Conservation (phyloP, 2,113 vertebrate genomes). For the Thymallus thymallus region DNA sequence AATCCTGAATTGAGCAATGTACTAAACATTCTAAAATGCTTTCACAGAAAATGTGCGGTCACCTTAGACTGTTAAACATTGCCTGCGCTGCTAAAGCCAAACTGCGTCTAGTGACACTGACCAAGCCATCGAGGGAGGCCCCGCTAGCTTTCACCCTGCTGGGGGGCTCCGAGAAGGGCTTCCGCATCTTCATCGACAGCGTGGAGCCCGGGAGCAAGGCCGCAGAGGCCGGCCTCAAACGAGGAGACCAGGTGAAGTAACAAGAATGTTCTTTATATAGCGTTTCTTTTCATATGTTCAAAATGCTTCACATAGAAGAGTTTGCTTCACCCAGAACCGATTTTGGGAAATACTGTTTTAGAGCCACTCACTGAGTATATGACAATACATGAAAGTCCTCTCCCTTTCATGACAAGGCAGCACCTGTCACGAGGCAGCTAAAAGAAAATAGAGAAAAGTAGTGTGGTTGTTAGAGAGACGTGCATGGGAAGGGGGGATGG, state of each 20-base stretch:
- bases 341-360: too few relatives aligned
- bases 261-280: too few relatives aligned
- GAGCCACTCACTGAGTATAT: too few relatives aligned
- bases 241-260: conserved; percentile 88
- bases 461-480: neutral
- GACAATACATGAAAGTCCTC: too few relatives aligned
- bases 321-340: too few relatives aligned
- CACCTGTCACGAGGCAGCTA: neutral
- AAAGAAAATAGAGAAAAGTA: neutral
- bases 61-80: conserved; percentile 96
- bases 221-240: conserved; percentile 91
- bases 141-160: conserved; percentile 91
- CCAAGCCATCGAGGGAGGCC: conserved; percentile 92
- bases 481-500: neutral
- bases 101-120: conserved; percentile 89
- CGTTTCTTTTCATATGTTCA: too few relatives aligned
- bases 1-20: neutral
- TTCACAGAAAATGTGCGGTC: conserved; percentile 95
- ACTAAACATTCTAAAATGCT: neutral
- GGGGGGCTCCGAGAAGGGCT: conserved; percentile 94
- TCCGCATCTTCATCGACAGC: conserved; percentile 93
- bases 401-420: too few relatives aligned
- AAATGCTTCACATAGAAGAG: too few relatives aligned
- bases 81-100: conserved; percentile 98
- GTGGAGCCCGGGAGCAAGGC: conserved; percentile 94